Conservation (phyloP, 2,113 vertebrate genomes). For the Heterotilapia buettikoferi region DNA sequence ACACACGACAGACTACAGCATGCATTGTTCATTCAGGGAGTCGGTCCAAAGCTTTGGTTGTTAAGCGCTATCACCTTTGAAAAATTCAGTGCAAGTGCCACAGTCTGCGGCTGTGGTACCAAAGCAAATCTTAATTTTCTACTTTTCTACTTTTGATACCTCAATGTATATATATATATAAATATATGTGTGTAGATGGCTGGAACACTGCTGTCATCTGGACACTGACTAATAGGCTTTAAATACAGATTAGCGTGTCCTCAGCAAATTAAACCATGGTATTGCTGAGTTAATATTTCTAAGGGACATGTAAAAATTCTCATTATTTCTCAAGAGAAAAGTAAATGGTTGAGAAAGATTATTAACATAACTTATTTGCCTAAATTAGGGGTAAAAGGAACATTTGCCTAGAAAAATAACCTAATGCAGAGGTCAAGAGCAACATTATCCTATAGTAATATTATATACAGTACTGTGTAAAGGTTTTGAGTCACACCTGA, state of each 20-base stretch:
- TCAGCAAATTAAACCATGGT: not conserved
- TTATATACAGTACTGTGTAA: not conserved
- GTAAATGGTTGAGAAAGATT: not conserved
- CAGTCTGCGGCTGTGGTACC: not conserved
- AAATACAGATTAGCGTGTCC: not conserved
- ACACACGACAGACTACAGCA: not conserved
- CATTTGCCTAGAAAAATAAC: not conserved
- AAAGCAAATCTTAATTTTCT: not conserved
- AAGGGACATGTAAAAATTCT: not conserved
- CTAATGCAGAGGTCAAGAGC: not conserved
- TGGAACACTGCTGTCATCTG: not conserved
- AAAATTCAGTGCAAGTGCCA: not conserved
- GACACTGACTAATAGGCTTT: not conserved
- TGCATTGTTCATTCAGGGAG: not conserved
- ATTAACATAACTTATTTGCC: not conserved
- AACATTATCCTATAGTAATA: not conserved
- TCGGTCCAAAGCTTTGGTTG: not conserved
- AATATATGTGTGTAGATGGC: not conserved
- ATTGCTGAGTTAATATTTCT: not conserved
- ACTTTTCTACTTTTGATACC: not conserved
- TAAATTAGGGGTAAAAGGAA: not conserved
- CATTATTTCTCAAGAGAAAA: not conserved
- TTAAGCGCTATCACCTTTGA: not conserved
- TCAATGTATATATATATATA: not conserved
- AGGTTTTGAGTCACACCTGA: not conserved